Percentiles rank a stretch among this genome's conserved stretches.
Conservation (phyloP, 1,140 invertebrate species). For the Tetramorium simillimum region DNA sequence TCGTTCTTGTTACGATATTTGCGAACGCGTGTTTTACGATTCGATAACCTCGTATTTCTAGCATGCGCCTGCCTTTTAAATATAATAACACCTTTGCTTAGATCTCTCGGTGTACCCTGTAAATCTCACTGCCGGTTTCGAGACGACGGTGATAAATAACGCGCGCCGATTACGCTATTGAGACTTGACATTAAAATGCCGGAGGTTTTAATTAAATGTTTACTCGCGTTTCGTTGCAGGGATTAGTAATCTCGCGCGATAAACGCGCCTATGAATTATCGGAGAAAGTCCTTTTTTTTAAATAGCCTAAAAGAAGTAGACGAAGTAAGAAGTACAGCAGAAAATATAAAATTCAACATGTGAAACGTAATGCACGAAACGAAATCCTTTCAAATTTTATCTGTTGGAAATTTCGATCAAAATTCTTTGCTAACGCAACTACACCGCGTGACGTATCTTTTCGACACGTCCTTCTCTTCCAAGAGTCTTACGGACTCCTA, state of each 20-base stretch:
- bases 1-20: conserved; percentile 16
- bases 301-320: background rate
- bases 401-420: background rate
- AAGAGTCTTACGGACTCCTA: background rate
- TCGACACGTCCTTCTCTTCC: conserved; percentile 13
- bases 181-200: background rate
- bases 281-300: background rate
- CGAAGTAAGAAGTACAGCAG: background rate
- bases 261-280: background rate
- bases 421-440: background rate
- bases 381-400: background rate
- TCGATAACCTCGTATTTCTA: conserved; percentile 50
- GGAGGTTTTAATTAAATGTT: conserved; percentile 42
- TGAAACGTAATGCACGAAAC: no score
- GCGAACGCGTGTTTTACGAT: conserved; percentile 52
- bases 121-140: conserved; percentile 18
- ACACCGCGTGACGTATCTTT: background rate
- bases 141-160: conserved; percentile 39
- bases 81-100: conserved; percentile 47
- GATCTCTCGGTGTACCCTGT: conserved; percentile 17
- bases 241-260: conserved; percentile 15
- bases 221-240: conserved; percentile 21
- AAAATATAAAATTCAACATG: background rate
- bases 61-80: conserved; percentile 14
- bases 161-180: conserved; percentile 35